These are phyloP conservation scores for Nomia melanderi DNA, from an alignment of 1,140 invertebrate genomes.

Conservation along the genomic window DNA sequence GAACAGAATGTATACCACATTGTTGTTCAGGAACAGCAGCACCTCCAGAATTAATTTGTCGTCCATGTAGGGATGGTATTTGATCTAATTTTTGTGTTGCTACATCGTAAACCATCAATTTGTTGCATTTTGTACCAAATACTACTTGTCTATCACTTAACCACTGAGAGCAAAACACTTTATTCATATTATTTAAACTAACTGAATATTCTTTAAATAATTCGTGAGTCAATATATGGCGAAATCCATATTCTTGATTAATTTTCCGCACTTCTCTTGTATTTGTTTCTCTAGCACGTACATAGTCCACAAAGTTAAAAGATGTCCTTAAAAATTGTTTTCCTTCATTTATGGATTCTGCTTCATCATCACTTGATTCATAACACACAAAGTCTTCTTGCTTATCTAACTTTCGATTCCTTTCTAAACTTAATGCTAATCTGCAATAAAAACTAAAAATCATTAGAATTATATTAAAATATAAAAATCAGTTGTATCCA, in stretches of 20 bases:
- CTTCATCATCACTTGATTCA: constrained; percentile 92
- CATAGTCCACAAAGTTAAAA: constrained; percentile 92
- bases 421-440: constrained; percentile 82
- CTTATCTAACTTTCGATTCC: constrained; percentile 89
- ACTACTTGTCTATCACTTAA: constrained; percentile 96
- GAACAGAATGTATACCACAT: constrained; percentile 95
- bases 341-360: constrained; percentile 86
- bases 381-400: constrained; percentile 94
- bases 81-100: constrained; percentile 85
- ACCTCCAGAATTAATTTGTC: constrained; percentile 81
- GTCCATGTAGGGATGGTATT: constrained; percentile 90
- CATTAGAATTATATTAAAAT: constrained; percentile 2
- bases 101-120: constrained; percentile 84
- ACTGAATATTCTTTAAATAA: constrained; percentile 93
- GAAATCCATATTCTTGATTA: constrained; percentile 89
- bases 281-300: constrained; percentile 88
- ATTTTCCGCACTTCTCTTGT: constrained; percentile 87
- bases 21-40: constrained; percentile 84
- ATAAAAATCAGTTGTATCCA: background rate
- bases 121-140: constrained; percentile 98
- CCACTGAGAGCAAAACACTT: constrained; percentile 98
- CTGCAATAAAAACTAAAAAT: constrained; percentile 56
- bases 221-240: constrained; percentile 93
- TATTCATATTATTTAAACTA: constrained; percentile 93
- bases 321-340: constrained; percentile 89